Base-by-base conservation (phyloP, 2,888 invertebrate genomes). In the Lumbricus terrestris region DNA sequence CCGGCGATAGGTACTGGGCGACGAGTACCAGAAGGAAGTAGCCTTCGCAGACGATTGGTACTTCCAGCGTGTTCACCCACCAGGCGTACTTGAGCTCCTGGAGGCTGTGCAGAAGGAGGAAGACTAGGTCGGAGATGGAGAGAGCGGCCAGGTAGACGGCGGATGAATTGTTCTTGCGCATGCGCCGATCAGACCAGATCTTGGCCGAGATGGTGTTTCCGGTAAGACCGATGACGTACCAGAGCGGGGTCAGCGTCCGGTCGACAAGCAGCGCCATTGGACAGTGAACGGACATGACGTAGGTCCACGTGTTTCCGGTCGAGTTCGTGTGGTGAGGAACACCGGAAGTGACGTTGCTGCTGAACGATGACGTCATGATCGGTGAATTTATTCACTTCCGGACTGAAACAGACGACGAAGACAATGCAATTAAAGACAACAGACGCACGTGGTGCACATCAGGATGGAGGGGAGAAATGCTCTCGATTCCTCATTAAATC, bases 141-240 rank as follows among this genome's bases (percentile, higher is more conserved):
- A 95, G 92, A 4, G 93, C 93, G 16, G 94, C 94, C 23, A 95
- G 92, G 92, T 95, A 95, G 54, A 95, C 93, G 23, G 95, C 95
- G 2, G 94, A 94, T 0, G 94, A 94, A 92, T 95, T 95, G 90
- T 94, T 94, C n/a, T 92, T 92, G 3, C 94, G 91, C 92, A 94
- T 94, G 54, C 93, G 92, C 18, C 92, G 91, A 82, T 93, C 93
- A 34, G 94, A 92, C 95, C 95, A 95, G 90, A 95, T 93, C 90
- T 93, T 92, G 89, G 94, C 94, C 15, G 94, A 93, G 18, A 94
- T 91, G 4, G 94, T 93, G 90, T 95, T 95, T 33, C 94, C 93
- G 37, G 93, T 92, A 34, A 94, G 91, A 16, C 94, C 94, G 34
- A 94, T 93, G 54, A 93, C 91, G 91, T 94, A 94, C 94, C 94